Base-by-base conservation (phyloP, 37 sponge, comb jelly and placozoan species). In the Beroe ovata region DNA sequence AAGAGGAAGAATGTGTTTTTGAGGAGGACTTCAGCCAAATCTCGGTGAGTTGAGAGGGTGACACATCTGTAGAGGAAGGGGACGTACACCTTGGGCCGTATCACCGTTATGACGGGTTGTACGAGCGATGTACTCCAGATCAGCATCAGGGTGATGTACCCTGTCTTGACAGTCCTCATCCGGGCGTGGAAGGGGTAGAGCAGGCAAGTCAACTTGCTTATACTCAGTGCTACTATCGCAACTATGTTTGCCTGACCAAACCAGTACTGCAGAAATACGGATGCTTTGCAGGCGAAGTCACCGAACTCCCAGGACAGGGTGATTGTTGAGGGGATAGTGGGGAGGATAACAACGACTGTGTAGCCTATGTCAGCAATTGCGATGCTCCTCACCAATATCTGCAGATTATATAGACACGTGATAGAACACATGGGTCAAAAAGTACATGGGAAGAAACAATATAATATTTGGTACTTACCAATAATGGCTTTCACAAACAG, bases 331-430 rank as follows among this genome's bases (percentile, higher is more conserved):
- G 34, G 29, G 69, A 66, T 30, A 18, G 69, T 66, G 2, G 69
- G 69, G 36, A 66, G 35, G 30, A 66, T 66, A 6, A 66, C 69
- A 19, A 33, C 36, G 14, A 66, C 18, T 33, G 69, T 66, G 69
- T 66, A 66, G 33, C 69, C 69, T 8, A 66, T 25, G 34, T 66
- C 69, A 34, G 69, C 69, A 34, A 66, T 18, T 25, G 69, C 69
- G 3, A 66, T 66, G 35, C 30, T 66, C 36, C 30, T 8, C 18
- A 66, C 69, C 36, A 66, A 33, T 3, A 66, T 30, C 69, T 66
- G 69, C 2, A 33, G 21, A n/a, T n/a, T n/a, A n/a, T n/a, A n/a
- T 47, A 11, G 54, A 47, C 54, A 47, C 6, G 6, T 47, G 54
- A 47, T 47, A 47, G 54, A 47, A 16, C n/a, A n/a, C n/a, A n/a